These are phyloP conservation scores for Boulengerochromis microlepis DNA, from an alignment of 2,113 vertebrate genomes.

Conservation along the genomic window DNA sequence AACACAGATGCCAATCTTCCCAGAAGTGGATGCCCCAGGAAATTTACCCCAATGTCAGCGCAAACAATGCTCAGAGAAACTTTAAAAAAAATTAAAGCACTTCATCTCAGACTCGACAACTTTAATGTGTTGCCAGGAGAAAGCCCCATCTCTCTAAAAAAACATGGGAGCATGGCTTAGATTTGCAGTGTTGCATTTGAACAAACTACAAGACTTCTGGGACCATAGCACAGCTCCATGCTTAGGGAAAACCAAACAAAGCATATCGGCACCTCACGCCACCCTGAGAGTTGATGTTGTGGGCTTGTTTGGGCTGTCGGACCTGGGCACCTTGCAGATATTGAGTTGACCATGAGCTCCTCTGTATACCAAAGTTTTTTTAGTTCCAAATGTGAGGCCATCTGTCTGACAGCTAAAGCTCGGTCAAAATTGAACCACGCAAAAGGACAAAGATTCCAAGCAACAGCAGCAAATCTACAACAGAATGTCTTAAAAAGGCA, in stretches of 20 bases:
- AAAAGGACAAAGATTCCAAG: not conserved
- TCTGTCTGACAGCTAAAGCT: not conserved
- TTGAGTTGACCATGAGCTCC: not conserved
- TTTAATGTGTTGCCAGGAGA: not conserved
- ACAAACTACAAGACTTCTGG: not conserved
- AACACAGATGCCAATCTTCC: not conserved
- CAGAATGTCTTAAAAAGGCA: not conserved
- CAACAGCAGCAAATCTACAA: not conserved
- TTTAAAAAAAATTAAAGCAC: rapidly evolving
- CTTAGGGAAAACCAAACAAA: not conserved
- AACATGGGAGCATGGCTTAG: not conserved
- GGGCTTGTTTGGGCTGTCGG: not conserved
- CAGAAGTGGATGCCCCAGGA: not conserved
- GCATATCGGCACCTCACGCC: not conserved
- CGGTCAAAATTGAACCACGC: not conserved
- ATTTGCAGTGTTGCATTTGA: not conserved
- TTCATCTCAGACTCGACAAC: not conserved
- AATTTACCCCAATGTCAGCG: not conserved
- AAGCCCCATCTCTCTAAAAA: not conserved
- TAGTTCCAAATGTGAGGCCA: not conserved
- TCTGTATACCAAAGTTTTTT: not conserved
- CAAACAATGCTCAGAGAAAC: not conserved
- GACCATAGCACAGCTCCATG: not conserved
- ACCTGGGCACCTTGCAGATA: not conserved
- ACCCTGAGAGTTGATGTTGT: not conserved